phyloP scores from a whole-genome alignment of 2,113 vertebrate species.

The Helogale parvula region DNA sequence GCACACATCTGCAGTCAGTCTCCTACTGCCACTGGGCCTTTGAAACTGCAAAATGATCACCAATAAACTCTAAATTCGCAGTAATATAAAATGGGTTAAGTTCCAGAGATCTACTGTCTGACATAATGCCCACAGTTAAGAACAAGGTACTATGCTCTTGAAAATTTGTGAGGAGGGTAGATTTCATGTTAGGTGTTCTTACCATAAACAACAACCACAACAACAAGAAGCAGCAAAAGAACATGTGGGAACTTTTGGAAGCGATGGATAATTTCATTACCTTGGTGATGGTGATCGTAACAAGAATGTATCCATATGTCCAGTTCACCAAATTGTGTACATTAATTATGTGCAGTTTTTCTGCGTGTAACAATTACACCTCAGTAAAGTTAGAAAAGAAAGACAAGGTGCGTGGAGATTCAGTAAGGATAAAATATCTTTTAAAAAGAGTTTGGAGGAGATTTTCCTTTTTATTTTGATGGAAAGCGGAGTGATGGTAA shows the following conservation, averaged over 20 bases:
- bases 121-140: background rate
- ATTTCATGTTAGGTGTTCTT: background rate
- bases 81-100: background rate
- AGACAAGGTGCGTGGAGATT: background rate
- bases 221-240: background rate
- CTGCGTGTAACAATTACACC: background rate
- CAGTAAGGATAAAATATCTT: background rate
- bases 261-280: background rate
- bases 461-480: background rate
- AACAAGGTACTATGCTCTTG: background rate
- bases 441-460: background rate
- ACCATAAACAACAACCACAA: background rate
- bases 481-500: background rate
- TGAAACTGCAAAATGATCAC: background rate
- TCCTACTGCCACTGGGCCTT: background rate
- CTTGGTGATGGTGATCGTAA: background rate
- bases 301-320: background rate
- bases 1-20: background rate
- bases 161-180: background rate
- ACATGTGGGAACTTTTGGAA: background rate
- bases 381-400: background rate
- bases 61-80: background rate
- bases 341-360: background rate
- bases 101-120: background rate
- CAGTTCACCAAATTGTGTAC: background rate